phyloP scores from a whole-genome alignment of 2,797 vertebrate genomes.

The Rhynchonycteris naso region DNA sequence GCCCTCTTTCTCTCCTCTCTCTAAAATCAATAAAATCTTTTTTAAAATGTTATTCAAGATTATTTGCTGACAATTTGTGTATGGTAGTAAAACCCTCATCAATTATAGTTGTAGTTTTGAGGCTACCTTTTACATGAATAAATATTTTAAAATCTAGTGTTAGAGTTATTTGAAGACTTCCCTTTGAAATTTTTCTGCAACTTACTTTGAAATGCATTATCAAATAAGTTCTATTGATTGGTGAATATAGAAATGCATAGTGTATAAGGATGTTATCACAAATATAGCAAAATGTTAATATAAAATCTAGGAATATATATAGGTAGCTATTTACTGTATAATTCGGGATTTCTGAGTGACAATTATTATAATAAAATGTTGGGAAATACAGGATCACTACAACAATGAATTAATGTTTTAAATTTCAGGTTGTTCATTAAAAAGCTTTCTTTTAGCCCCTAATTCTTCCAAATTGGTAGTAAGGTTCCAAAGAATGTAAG shows the following conservation, averaged over 20 bases:
- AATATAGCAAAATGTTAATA: not conserved
- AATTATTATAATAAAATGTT: constrained; percentile 31
- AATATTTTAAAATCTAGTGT: not conserved
- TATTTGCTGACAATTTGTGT: constrained; percentile 21
- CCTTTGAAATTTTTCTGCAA: constrained; percentile 46
- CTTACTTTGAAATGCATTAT: not conserved
- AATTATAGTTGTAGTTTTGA: constrained; percentile 48
- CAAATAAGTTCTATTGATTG: not conserved
- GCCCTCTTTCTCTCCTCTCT: no score
- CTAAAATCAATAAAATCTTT: no score
- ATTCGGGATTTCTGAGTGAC: not conserved
- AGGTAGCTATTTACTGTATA: not conserved
- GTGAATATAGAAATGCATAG: not conserved
- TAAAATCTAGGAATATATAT: not conserved
- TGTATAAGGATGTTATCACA: not conserved
- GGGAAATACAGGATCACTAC: not conserved
- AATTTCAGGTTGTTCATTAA: constrained; percentile 14
- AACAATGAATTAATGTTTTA: constrained; percentile 34
- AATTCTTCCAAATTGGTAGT: not conserved
- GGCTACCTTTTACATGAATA: not conserved
- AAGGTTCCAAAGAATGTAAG: not conserved
- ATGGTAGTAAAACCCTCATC: not conserved
- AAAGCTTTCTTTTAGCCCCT: not conserved
- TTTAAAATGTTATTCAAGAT: not conserved
- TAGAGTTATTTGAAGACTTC: not conserved